Conservation (phyloP, 2,888 invertebrate species). For the Coelogynopora nodosa region DNA sequence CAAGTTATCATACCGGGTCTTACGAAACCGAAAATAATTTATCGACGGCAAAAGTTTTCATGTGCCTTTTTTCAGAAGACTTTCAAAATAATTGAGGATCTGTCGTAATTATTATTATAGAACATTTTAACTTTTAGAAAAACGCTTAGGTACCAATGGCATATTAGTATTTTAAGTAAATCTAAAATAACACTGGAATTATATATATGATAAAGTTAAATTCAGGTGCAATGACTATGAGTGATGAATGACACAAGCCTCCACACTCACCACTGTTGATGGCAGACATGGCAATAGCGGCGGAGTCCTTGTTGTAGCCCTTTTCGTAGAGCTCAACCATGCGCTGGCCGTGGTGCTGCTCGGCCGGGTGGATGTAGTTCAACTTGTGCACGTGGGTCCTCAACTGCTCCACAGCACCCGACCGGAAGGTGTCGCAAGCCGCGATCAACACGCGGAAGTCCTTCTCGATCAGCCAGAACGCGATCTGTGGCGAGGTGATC, state of each 20-base stretch:
- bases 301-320: conserved; percentile 97
- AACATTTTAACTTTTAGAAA: too few species aligned
- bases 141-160: too few species aligned
- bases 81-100: too few species aligned
- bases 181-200: too few species aligned
- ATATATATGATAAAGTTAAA: neutral
- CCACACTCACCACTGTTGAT: conserved; percentile 73
- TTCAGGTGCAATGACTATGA: neutral
- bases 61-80: too few species aligned
- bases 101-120: too few species aligned
- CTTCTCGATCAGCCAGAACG: conserved; percentile 98
- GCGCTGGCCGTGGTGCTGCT: conserved; percentile 65
- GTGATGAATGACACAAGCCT: neutral
- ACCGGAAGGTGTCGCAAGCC: conserved; percentile 97
- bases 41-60: too few species aligned
- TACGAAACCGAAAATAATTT: too few species aligned
- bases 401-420: conserved; percentile 96
- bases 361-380: conserved; percentile 83
- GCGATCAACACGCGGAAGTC: conserved; percentile 90
- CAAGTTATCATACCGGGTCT: too few species aligned
- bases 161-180: too few species aligned
- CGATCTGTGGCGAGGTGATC: conserved; percentile 66
- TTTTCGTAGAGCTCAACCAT: conserved; percentile 96
- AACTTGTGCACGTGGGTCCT: conserved; percentile 87
- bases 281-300: conserved; percentile 95